A percentile compares a stretch with the other conserved stretches of the same genome.
These are phyloP conservation scores for Andricus curvator DNA, from an alignment of 2,888 invertebrate species.

Conservation along the genomic window DNA sequence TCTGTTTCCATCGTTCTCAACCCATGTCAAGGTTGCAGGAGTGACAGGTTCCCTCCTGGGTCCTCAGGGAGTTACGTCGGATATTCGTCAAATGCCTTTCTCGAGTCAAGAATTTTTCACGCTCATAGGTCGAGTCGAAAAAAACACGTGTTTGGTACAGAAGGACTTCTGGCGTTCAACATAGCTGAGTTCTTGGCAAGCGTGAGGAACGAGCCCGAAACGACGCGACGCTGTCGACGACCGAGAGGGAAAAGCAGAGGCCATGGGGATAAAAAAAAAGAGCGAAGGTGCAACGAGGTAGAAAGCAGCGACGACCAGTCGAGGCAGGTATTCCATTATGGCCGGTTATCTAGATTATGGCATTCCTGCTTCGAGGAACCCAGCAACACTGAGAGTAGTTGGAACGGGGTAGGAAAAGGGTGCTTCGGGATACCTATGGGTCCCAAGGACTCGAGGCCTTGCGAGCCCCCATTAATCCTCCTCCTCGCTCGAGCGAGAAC, in stretches of 20 bases:
- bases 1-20: constrained; percentile 27
- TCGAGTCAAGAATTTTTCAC: constrained; percentile 26
- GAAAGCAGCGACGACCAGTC: constrained; percentile 54
- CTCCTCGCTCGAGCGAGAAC: constrained; percentile 59
- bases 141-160: constrained; percentile 40
- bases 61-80: constrained; percentile 20
- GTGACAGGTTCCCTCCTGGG: constrained; percentile 36
- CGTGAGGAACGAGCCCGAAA: constrained; percentile 45
- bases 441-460: constrained; percentile 35
- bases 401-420: constrained; percentile 59
- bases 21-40: constrained; percentile 40
- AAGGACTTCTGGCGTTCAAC: constrained; percentile 35
- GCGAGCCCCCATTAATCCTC: constrained; percentile 68
- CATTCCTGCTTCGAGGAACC: constrained; percentile 74
- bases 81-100: constrained; percentile 34
- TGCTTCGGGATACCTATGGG: constrained; percentile 54
- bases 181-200: constrained; percentile 38
- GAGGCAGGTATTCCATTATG: constrained; percentile 75
- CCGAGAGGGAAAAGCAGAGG: constrained; percentile 60
- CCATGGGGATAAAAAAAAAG: constrained; percentile 59
- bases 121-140: constrained; percentile 36
- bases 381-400: constrained; percentile 54
- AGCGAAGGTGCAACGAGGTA: constrained; percentile 72
- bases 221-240: constrained; percentile 54
- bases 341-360: constrained; percentile 77